phyloP scores from a whole-genome alignment of 2,113 vertebrate genomes.

The Antennarius striatus region DNA sequence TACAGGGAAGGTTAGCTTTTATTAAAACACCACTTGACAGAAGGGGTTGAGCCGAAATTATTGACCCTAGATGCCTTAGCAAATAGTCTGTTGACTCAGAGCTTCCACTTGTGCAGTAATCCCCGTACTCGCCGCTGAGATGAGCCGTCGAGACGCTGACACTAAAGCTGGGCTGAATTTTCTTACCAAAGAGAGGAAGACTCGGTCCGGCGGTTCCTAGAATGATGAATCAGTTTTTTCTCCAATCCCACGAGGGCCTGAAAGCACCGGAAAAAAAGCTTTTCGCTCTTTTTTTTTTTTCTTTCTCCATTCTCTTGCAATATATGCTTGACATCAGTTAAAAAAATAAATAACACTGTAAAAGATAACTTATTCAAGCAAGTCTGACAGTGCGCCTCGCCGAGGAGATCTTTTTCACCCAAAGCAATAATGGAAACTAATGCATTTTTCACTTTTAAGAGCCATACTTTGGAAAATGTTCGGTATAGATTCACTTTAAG shows the following conservation, averaged over 20 bases:
- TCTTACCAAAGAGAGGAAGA: too few relatives aligned
- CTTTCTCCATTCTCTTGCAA: neutral
- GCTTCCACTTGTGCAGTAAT: slow-evolving; percentile 14
- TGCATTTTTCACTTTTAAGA: slow-evolving; percentile 42
- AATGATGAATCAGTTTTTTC: neutral
- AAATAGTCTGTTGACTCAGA: slow-evolving; percentile 59
- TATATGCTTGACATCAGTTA: neutral
- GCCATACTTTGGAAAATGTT: slow-evolving; percentile 19
- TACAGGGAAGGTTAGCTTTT: slow-evolving; percentile 38
- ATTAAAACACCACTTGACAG: slow-evolving; percentile 66
- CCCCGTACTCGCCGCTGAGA: neutral
- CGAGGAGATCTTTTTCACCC: neutral
- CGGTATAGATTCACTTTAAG: slow-evolving; percentile 29
- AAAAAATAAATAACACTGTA: neutral
- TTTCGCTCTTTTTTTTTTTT: neutral
- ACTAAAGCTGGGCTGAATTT: too few relatives aligned
- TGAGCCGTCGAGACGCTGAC: too few relatives aligned
- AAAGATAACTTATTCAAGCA: neutral
- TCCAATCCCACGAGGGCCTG: neutral
- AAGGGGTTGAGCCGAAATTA: slow-evolving; percentile 37
- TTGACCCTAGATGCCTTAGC: slow-evolving; percentile 54
- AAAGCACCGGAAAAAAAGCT: neutral
- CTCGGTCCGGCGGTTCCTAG: neutral
- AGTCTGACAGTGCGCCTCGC: slow-evolving; percentile 1
- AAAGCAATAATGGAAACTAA: slow-evolving; percentile 27